A percentile compares a stretch with the other conserved stretches of the same genome.
Conservation (phyloP, 2,113 vertebrate species). For the Rana temporaria region DNA sequence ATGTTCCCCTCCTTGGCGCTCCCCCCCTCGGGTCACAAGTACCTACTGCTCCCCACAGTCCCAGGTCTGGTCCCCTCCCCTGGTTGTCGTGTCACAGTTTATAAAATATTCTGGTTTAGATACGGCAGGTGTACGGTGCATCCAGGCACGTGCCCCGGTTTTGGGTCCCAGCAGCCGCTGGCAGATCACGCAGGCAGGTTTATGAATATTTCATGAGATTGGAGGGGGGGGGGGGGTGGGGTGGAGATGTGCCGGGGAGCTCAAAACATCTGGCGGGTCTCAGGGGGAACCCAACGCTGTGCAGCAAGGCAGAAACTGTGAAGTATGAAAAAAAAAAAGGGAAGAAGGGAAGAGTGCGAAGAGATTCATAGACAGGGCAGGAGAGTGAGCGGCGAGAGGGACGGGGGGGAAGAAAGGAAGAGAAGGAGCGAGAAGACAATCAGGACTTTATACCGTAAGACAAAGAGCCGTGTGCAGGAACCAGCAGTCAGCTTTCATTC, state of each 20-base stretch:
- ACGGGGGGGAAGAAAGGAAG: constrained; percentile 35
- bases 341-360: constrained; percentile 44
- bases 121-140: constrained; percentile 36
- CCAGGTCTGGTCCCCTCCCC: background rate
- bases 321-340: constrained; percentile 64
- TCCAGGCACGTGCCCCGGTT: constrained; percentile 27
- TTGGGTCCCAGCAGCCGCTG: constrained; percentile 46
- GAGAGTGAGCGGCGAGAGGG: constrained; percentile 31
- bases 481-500: too few species aligned
- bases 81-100: constrained; percentile 24
- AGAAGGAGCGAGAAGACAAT: background rate
- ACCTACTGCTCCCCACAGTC: background rate
- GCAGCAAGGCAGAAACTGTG: constrained; percentile 72
- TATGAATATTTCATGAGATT: background rate
- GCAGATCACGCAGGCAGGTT: constrained; percentile 54
- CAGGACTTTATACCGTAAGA: too few species aligned
- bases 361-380: background rate
- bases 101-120: constrained; percentile 20
- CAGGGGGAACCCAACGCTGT: constrained; percentile 66
- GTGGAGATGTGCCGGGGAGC: constrained; percentile 61
- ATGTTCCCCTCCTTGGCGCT: background rate
- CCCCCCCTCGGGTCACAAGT: background rate
- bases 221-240: constrained; percentile 36
- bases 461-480: too few species aligned
- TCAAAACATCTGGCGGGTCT: constrained; percentile 75